Conservation (phyloP, 2,888 invertebrate species). For the Nysson spinosus region DNA sequence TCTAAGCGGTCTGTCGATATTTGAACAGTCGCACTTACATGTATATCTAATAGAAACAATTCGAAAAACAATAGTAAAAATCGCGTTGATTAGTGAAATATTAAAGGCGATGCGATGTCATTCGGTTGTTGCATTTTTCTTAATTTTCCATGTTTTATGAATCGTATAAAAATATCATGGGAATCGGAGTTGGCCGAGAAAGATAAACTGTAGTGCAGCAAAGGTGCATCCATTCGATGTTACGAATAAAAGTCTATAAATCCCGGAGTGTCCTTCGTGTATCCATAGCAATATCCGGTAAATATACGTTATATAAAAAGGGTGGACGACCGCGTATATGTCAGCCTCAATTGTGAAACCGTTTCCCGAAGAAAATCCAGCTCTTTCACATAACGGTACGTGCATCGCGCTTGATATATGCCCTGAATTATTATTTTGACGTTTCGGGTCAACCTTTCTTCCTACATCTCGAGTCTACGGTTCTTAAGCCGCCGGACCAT, state of each 20-base stretch:
- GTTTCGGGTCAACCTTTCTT: slow-evolving; percentile 57
- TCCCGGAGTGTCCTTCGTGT: slow-evolving; percentile 18
- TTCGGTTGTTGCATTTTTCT: too few relatives aligned
- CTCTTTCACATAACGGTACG: slow-evolving; percentile 41
- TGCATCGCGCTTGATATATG: slow-evolving; percentile 59
- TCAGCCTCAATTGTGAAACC: slow-evolving; percentile 27
- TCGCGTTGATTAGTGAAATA: too few relatives aligned
- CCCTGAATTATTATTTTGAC: slow-evolving; percentile 69
- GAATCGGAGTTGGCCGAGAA: slow-evolving; percentile 24
- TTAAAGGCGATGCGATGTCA: too few relatives aligned
- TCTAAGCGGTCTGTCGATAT: too few relatives aligned
- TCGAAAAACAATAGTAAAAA: too few relatives aligned
- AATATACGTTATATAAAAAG: slow-evolving; percentile 28
- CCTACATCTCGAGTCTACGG: slow-evolving; percentile 45
- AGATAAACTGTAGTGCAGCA: slow-evolving; percentile 29
- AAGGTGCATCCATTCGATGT: slow-evolving; percentile 31
- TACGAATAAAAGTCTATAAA: slow-evolving; percentile 46
- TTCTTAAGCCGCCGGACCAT: slow-evolving; percentile 53
- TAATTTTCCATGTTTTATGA: not conserved
- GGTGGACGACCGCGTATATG: slow-evolving; percentile 8
- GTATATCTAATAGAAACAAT: too few relatives aligned
- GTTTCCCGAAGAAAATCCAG: slow-evolving; percentile 35
- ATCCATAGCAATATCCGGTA: slow-evolving; percentile 26
- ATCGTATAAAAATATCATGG: slow-evolving; percentile 1
- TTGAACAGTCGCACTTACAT: too few relatives aligned